These are phyloP conservation scores for Chaetogeoica ovagalla DNA, from an alignment of 2,888 invertebrate genomes.

Conservation along the genomic window DNA sequence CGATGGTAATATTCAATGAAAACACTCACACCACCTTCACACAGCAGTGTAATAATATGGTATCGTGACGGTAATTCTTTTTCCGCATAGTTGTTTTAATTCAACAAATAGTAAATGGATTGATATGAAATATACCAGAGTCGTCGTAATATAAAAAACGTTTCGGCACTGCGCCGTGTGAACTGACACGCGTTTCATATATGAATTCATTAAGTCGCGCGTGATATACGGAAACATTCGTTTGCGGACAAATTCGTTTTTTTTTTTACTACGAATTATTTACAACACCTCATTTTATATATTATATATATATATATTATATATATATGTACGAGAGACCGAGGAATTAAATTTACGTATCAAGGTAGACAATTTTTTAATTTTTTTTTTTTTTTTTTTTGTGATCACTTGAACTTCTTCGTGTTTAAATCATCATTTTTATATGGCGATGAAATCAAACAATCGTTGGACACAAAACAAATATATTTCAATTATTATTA, in stretches of 20 bases:
- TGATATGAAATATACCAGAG: conserved; percentile 1
- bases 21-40: no score
- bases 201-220: conserved; percentile 6
- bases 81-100: no score
- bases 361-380: background rate
- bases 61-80: no score
- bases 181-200: background rate
- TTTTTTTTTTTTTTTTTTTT: no score
- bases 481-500: background rate
- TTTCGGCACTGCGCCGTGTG: background rate
- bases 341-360: conserved; percentile 5
- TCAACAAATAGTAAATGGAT: background rate
- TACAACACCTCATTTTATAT: background rate
- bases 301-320: background rate
- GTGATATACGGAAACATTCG: background rate
- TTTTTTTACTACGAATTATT: background rate
- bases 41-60: no score
- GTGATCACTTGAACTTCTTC: no score
- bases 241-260: conserved; percentile 12
- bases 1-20: no score
- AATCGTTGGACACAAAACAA: background rate
- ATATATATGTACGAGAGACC: background rate
- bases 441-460: background rate
- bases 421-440: background rate
- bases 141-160: background rate